These are phyloP conservation scores for Spialia ferax DNA, from an alignment of 2,888 invertebrate species.

Conservation along the genomic window DNA sequence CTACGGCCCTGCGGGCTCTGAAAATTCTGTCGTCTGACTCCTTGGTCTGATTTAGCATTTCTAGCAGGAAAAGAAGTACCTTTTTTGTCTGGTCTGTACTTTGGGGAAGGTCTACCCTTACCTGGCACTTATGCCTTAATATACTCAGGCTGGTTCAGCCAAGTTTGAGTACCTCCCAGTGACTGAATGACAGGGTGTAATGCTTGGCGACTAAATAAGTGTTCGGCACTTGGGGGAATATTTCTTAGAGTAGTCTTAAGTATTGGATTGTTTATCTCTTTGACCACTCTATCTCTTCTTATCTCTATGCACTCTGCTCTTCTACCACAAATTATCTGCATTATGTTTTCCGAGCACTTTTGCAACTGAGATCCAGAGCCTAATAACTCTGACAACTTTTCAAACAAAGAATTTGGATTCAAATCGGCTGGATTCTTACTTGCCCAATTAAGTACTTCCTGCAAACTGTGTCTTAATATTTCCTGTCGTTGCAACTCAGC, in stretches of 20 bases:
- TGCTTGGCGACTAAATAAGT: slow-evolving; percentile 23
- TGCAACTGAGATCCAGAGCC: background rate
- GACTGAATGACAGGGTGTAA: slow-evolving; percentile 26
- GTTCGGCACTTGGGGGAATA: slow-evolving; percentile 34
- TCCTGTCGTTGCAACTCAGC: background rate
- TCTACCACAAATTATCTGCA: slow-evolving; percentile 41
- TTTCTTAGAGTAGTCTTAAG: slow-evolving; percentile 13
- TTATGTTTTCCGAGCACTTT: slow-evolving; percentile 4
- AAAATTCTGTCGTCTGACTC: background rate
- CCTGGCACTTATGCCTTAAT: background rate
- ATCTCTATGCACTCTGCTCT: slow-evolving; percentile 14
- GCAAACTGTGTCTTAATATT: background rate
- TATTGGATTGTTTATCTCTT: slow-evolving; percentile 31
- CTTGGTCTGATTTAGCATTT: background rate
- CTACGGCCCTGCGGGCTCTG: background rate
- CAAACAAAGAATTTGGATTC: slow-evolving; percentile 9
- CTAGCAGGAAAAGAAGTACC: background rate
- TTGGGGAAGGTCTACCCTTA: background rate
- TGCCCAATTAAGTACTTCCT: background rate
- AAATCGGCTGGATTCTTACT: background rate
- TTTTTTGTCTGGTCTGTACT: background rate
- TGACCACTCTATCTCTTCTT: slow-evolving; percentile 35
- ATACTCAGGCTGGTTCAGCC: slow-evolving; percentile 20
- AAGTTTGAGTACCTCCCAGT: slow-evolving; percentile 33
- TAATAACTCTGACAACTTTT: background rate